These are phyloP conservation scores for Crotalus viridis DNA, from an alignment of 2,113 vertebrate genomes.

Conservation along the genomic window DNA sequence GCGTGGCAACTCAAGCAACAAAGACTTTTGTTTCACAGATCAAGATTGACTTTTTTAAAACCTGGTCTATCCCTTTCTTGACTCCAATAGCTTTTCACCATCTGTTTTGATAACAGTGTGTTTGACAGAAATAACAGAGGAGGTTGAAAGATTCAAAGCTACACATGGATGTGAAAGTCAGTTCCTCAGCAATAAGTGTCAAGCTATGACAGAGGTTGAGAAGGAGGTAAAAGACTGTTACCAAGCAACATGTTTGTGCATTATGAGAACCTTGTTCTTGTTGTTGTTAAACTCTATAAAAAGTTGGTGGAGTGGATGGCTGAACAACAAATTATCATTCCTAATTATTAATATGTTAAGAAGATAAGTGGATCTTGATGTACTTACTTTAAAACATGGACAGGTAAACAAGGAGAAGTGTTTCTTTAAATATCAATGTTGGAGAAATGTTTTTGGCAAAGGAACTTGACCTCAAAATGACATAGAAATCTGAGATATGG, in stretches of 20 bases:
- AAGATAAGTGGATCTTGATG: background rate
- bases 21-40: background rate
- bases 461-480: background rate
- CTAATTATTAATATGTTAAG: background rate
- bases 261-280: background rate
- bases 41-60: background rate
- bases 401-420: background rate
- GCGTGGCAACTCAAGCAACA: background rate
- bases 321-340: constrained; percentile 15
- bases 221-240: background rate
- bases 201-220: background rate
- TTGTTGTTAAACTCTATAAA: background rate
- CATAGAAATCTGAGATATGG: background rate
- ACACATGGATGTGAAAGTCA: constrained; percentile 19
- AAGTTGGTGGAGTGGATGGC: background rate
- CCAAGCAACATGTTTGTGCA: constrained; percentile 44
- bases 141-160: constrained; percentile 33
- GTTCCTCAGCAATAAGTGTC: background rate
- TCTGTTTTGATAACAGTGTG: background rate
- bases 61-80: background rate
- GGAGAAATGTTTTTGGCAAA: background rate
- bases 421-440: background rate
- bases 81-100: background rate
- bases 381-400: background rate
- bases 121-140: constrained; percentile 29